Percentiles rank a stretch among this genome's conserved stretches.
Evolutionary conservation across 2,113 vertebrate genomes (phyloP).

Genomic region (Semnornis frantzii): DNA sequence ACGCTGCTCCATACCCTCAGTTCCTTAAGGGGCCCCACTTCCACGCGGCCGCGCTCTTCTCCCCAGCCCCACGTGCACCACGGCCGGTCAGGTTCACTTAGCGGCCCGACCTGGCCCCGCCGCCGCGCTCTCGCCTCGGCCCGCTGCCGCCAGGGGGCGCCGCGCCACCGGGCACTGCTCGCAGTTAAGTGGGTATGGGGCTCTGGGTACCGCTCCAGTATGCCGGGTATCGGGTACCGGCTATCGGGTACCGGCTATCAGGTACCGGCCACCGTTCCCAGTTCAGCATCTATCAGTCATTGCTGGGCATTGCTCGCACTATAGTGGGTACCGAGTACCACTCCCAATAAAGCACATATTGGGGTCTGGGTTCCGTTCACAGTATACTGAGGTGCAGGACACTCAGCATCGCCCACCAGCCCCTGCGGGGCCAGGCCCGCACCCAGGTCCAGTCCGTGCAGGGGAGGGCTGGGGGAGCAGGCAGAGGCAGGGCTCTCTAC

Average conservation of each 20-base stretch:
- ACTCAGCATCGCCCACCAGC: too few relatives aligned
- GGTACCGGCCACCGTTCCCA: not conserved
- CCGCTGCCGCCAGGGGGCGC: not conserved
- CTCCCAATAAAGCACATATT: not conserved
- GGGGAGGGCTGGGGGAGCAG: fast-evolving
- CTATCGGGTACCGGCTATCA: too few relatives aligned
- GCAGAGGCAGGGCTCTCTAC: not conserved
- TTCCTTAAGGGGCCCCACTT: too few relatives aligned
- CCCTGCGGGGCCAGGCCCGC: too few relatives aligned
- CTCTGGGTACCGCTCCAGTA: fast-evolving
- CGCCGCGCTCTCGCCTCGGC: not conserved
- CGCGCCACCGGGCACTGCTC: too few relatives aligned
- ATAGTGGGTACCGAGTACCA: not conserved
- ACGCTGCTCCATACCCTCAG: too few relatives aligned
- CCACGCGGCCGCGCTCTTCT: too few relatives aligned
- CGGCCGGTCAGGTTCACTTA: too few relatives aligned
- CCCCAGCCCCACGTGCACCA: too few relatives aligned
- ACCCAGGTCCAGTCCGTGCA: not conserved
- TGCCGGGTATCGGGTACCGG: not conserved
- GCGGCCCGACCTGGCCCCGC: too few relatives aligned
- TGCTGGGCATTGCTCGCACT: too few relatives aligned
- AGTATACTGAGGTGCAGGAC: not conserved
- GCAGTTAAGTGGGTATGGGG: fast-evolving
- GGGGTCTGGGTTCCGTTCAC: not conserved
- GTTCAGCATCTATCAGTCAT: too few relatives aligned